A percentile compares a stretch with the other conserved stretches of the same genome.
phyloP scores from a whole-genome alignment of 2,888 invertebrate species.

The Noctua pronuba region DNA sequence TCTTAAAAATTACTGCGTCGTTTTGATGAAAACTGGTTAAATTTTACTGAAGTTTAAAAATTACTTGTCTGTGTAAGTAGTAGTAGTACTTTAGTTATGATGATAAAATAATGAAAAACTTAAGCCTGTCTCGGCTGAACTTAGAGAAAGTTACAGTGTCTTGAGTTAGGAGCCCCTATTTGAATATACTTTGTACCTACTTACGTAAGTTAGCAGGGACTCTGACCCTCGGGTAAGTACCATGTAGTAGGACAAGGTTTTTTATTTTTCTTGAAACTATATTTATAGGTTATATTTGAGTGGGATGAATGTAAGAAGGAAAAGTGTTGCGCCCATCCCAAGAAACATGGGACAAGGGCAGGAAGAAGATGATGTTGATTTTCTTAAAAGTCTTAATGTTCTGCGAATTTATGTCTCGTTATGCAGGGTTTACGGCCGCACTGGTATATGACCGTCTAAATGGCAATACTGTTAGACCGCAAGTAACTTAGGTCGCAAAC shows the following conservation, averaged over 20 bases:
- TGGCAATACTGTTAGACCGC: no score
- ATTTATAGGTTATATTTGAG: neutral
- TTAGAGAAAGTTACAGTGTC: conserved; percentile 41
- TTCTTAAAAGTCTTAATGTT: neutral
- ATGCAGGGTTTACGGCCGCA: no score
- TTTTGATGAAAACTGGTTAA: neutral
- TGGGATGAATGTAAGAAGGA: neutral
- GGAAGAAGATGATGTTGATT: neutral
- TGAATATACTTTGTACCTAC: conserved; percentile 31
- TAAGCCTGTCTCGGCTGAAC: conserved; percentile 9
- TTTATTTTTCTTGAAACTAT: neutral
- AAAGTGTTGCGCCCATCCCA: neutral
- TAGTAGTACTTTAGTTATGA: conserved; percentile 8
- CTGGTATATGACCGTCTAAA: no score
- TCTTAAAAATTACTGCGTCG: neutral
- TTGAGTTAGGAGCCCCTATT: conserved; percentile 32
- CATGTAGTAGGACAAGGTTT: conserved; percentile 7
- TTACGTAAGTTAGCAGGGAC: conserved; percentile 30
- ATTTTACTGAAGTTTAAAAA: neutral
- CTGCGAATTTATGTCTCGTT: neutral
- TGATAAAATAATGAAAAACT: conserved; percentile 41
- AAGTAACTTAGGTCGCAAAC: no score
- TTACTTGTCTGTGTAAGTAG: neutral
- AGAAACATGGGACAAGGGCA: neutral
- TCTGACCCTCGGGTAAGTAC: conserved; percentile 7